Evolutionary conservation across 2,113 vertebrate species (phyloP).

Genomic region (Daboia siamensis): DNA sequence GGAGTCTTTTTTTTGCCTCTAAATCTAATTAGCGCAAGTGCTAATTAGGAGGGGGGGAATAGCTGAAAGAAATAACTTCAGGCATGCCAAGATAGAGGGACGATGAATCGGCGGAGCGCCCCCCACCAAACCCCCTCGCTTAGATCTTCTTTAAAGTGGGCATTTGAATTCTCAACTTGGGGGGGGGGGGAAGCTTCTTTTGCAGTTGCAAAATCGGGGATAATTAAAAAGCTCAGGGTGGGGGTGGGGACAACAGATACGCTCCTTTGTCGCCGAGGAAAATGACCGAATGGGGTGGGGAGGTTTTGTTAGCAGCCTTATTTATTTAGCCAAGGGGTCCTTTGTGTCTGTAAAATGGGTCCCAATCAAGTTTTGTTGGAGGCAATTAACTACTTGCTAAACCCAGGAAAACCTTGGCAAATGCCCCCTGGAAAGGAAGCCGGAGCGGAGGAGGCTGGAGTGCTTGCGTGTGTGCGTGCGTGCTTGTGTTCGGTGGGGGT

Average conservation of each 20-base stretch:
- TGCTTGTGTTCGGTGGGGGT: constrained; percentile 23
- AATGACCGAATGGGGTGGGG: constrained; percentile 69
- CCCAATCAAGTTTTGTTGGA: constrained; percentile 92
- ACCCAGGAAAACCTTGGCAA: constrained; percentile 84
- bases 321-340: constrained; percentile 93
- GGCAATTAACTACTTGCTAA: constrained; percentile 84
- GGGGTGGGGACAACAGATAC: constrained; percentile 57
- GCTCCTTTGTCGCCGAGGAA: constrained; percentile 51
- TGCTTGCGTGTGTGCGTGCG: constrained; percentile 8
- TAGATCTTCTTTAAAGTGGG: constrained; percentile 64
- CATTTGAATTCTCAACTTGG: constrained; percentile 74
- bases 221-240: constrained; percentile 74
- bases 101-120: neutral
- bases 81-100: constrained; percentile 59
- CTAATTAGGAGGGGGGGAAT: constrained; percentile 80
- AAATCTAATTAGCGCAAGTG: constrained; percentile 90
- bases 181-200: constrained; percentile 41
- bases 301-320: constrained; percentile 76
- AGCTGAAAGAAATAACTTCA: constrained; percentile 70
- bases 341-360: constrained; percentile 94
- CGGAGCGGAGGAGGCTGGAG: constrained; percentile 60
- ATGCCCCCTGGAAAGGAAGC: constrained; percentile 61
- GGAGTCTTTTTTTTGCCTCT: constrained; percentile 65
- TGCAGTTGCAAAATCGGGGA: constrained; percentile 73
- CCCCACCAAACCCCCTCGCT: constrained; percentile 21